A percentile compares a stretch with the other conserved stretches of the same genome.
These are phyloP conservation scores for Heliornis fulica DNA, from an alignment of 2,113 vertebrate species.

Conservation along the genomic window DNA sequence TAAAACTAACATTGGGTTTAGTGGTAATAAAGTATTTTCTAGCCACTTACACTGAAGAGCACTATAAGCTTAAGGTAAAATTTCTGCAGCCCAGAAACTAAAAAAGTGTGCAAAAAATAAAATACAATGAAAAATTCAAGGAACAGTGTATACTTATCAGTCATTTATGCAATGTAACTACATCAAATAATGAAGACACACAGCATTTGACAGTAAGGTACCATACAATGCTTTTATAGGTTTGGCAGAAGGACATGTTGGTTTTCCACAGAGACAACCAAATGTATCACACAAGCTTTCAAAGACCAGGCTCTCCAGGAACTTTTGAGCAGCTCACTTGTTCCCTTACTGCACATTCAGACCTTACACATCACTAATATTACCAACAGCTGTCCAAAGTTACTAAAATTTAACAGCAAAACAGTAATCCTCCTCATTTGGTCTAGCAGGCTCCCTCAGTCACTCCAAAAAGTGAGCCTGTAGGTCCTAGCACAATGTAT, in stretches of 20 bases:
- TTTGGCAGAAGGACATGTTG: fast-evolving
- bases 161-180: background rate
- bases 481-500: background rate
- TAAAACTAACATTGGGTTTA: background rate
- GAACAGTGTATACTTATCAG: background rate
- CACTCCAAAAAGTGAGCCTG: background rate
- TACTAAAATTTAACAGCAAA: background rate
- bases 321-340: background rate
- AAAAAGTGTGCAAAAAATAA: background rate
- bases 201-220: background rate
- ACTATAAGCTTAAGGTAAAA: background rate
- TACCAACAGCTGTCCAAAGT: background rate
- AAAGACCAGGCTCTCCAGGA: background rate
- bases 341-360: background rate
- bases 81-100: background rate
- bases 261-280: background rate
- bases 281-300: background rate
- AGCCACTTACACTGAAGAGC: background rate
- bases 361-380: background rate
- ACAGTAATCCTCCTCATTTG: background rate
- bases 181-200: background rate
- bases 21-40: background rate
- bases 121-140: background rate
- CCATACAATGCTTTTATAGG: background rate
- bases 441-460: background rate